Evolutionary conservation across 2,113 vertebrate species (phyloP).

Genomic region (Semicossyphus pulcher): DNA sequence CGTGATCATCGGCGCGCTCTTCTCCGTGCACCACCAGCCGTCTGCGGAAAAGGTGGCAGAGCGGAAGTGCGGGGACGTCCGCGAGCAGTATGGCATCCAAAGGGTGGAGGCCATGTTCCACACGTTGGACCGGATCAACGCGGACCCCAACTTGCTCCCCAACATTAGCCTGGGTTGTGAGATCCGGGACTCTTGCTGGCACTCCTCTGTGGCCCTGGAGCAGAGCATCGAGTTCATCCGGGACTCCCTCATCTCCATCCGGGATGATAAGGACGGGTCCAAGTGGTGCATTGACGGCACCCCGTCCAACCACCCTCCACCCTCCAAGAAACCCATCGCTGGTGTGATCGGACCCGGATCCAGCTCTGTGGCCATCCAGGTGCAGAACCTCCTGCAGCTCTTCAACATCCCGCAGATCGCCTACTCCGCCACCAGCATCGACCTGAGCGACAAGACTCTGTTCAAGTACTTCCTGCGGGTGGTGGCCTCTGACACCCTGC

Average conservation of each 20-base stretch:
- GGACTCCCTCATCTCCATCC: constrained; percentile 97
- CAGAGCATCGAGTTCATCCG: constrained; percentile 99
- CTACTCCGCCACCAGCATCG: constrained; percentile 98
- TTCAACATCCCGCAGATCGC: constrained; percentile 99
- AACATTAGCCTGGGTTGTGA: constrained; percentile 98
- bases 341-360: constrained; percentile 98
- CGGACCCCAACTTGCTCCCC: constrained; percentile 91
- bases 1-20: constrained; percentile 98
- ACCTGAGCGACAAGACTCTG: constrained; percentile 97
- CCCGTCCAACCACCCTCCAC: constrained; percentile 84
- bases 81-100: constrained; percentile 99
- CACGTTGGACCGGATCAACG: constrained; percentile 96
- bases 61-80: constrained; percentile 96
- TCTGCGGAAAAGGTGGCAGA: constrained; percentile 96
- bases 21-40: constrained; percentile 98
- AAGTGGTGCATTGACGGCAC: constrained; percentile 92
- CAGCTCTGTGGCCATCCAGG: constrained; percentile 98
- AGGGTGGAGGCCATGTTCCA: constrained; percentile 99
- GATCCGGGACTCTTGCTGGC: constrained; percentile 99
- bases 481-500: constrained; percentile 95
- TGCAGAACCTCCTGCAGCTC: constrained; percentile 97
- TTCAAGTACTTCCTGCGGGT: constrained; percentile 98
- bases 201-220: constrained; percentile 97
- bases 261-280: constrained; percentile 93
- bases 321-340: constrained; percentile 94